These are phyloP conservation scores for Oegoconia quadripuncta DNA, from an alignment of 2,888 invertebrate genomes.

Conservation along the genomic window DNA sequence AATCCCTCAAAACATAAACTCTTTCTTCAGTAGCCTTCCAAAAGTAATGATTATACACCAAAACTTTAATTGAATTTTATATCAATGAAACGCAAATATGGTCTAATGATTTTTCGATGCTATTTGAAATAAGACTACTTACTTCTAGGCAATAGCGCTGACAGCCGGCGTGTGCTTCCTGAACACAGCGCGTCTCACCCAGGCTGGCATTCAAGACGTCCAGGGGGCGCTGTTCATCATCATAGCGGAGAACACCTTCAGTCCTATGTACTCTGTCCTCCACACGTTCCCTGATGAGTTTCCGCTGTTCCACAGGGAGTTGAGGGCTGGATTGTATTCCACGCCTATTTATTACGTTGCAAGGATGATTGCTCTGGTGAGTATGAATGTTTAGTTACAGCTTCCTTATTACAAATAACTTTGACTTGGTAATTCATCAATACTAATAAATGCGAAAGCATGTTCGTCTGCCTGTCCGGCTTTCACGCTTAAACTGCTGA, in stretches of 20 bases:
- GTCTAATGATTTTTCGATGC: no score
- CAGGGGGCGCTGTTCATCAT: constrained; percentile 93
- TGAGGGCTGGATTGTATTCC: constrained; percentile 89
- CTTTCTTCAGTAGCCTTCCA: no score
- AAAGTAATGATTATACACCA: no score
- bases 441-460: no score
- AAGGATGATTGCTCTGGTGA: constrained; percentile 88
- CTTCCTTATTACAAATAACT: no score
- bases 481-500: no score
- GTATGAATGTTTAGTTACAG: no score
- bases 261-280: constrained; percentile 93
- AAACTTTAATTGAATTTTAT: no score
- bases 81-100: no score
- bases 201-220: constrained; percentile 91
- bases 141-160: constrained; percentile 81
- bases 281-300: constrained; percentile 89
- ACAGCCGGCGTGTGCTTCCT: constrained; percentile 92
- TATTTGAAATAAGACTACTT: background rate
- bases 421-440: background rate
- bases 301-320: constrained; percentile 89
- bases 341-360: constrained; percentile 89
- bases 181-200: constrained; percentile 84
- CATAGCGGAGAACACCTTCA: constrained; percentile 94
- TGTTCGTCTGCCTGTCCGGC: no score
- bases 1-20: no score